Percentiles rank a stretch among this genome's conserved stretches.
These are phyloP conservation scores for Epicauta chinensis DNA, from an alignment of 1,140 invertebrate genomes.

Conservation along the genomic window DNA sequence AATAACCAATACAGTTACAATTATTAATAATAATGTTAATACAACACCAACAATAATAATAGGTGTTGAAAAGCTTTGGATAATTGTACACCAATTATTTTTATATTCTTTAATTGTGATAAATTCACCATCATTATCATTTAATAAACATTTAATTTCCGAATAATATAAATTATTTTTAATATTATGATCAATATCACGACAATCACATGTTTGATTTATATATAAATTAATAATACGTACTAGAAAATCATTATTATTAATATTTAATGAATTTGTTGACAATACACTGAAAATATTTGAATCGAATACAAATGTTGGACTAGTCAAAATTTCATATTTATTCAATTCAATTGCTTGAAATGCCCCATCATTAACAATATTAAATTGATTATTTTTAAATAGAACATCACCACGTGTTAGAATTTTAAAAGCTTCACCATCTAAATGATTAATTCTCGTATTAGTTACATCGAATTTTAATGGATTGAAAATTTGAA, in stretches of 20 bases:
- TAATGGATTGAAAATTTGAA: constrained; percentile 48
- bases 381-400: constrained; percentile 57
- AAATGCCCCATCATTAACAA: constrained; percentile 54
- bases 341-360: constrained; percentile 50
- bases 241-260: constrained; percentile 49
- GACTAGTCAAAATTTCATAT: constrained; percentile 40
- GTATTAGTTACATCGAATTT: constrained; percentile 48
- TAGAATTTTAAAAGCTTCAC: constrained; percentile 57
- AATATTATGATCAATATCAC: constrained; percentile 41
- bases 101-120: constrained; percentile 32
- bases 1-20: constrained; percentile 22
- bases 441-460: constrained; percentile 51
- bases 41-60: constrained; percentile 30
- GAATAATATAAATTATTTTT: constrained; percentile 25
- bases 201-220: constrained; percentile 55
- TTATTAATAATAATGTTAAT: constrained; percentile 28
- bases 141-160: constrained; percentile 32
- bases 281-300: constrained; percentile 54
- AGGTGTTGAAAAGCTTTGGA: constrained; percentile 30
- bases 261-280: constrained; percentile 52
- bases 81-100: constrained; percentile 29
- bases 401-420: constrained; percentile 57
- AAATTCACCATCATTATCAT: constrained; percentile 18
- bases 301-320: constrained; percentile 58
- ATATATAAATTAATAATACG: constrained; percentile 54